Conservation (phyloP, 2,797 vertebrate species). For the Ctenopoma multispine region DNA sequence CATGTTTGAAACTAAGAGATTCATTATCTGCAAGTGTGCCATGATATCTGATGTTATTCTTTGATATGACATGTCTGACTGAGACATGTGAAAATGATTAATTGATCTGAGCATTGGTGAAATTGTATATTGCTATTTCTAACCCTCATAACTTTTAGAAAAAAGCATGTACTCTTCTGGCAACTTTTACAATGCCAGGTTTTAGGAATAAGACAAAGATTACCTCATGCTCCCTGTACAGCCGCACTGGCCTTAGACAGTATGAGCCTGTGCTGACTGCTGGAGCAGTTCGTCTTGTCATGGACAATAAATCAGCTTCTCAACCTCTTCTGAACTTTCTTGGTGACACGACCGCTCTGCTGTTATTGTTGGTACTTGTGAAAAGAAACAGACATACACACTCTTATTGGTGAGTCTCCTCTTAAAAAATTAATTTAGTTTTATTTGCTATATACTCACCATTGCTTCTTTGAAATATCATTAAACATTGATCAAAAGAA, state of each 20-base stretch:
- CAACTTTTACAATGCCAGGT: conserved; percentile 12
- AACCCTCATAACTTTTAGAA: not conserved
- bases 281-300: conserved; percentile 20
- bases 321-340: conserved; percentile 23
- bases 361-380: conserved; percentile 1
- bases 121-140: not conserved
- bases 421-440: conserved; percentile 8
- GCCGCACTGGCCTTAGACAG: conserved; percentile 42
- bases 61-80: too few relatives aligned
- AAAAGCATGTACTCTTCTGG: not conserved
- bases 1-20: not conserved
- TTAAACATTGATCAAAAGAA: conserved; percentile 61
- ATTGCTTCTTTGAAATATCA: conserved; percentile 4
- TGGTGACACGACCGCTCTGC: conserved; percentile 2
- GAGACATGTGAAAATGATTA: not conserved
- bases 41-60: not conserved
- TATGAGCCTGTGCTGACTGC: conserved; percentile 15
- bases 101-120: not conserved
- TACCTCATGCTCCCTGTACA: conserved; percentile 3
- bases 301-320: conserved; percentile 41
- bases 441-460: conserved; percentile 4
- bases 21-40: not conserved
- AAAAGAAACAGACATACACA: not conserved
- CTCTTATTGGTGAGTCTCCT: not conserved
- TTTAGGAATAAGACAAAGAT: conserved; percentile 22